These are phyloP conservation scores for Sisyra terminalis DNA, from an alignment of 2,888 invertebrate species.

Conservation along the genomic window DNA sequence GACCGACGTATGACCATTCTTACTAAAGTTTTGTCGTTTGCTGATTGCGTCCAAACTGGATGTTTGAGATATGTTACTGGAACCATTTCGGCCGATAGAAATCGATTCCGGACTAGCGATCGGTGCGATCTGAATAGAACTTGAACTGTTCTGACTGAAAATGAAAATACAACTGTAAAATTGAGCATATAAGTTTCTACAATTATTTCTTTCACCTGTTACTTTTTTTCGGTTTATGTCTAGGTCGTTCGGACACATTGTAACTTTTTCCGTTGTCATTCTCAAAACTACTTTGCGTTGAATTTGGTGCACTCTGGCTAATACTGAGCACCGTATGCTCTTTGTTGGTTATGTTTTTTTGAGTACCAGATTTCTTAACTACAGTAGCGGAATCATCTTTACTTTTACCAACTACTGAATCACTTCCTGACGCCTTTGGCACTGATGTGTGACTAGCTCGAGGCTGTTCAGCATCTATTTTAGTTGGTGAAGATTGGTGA, in stretches of 20 bases:
- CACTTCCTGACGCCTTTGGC: constrained; percentile 13
- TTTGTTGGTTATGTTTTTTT: constrained; percentile 7
- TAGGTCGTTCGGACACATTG: background rate
- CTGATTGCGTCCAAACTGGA: constrained; percentile 41
- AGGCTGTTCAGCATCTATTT: background rate
- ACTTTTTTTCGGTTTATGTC: constrained; percentile 6
- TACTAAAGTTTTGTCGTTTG: constrained; percentile 27
- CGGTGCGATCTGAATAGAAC: constrained; percentile 19
- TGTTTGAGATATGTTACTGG: constrained; percentile 32
- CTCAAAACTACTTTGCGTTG: constrained; percentile 25
- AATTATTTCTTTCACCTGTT: background rate
- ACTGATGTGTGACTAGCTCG: background rate
- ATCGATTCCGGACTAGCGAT: constrained; percentile 26
- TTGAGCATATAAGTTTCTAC: no score
- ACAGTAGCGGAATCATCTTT: constrained; percentile 18
- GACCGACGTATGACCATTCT: constrained; percentile 11
- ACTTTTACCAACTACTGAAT: constrained; percentile 15
- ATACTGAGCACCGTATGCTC: constrained; percentile 22
- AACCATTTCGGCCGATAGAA: constrained; percentile 18
- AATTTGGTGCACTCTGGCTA: constrained; percentile 26
- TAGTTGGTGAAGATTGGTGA: background rate
- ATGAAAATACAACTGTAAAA: no score
- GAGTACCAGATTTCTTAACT: constrained; percentile 17
- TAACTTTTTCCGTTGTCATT: background rate
- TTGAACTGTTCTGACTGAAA: constrained; percentile 6